Evolutionary conservation across 2,888 invertebrate genomes (phyloP).

Genomic region (Polia nebulosa): DNA sequence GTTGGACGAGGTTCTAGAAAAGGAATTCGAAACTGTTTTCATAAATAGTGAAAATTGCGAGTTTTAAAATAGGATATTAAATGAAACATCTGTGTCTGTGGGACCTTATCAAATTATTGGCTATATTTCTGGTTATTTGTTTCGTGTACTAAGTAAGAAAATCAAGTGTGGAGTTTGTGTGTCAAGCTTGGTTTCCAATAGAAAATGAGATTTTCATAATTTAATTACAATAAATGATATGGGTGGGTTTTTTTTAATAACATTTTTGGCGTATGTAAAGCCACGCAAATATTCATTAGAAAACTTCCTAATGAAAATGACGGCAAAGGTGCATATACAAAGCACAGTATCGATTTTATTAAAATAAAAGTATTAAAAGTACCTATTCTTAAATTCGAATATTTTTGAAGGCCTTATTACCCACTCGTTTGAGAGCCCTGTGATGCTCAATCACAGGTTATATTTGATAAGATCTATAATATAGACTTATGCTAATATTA

Average conservation of each 20-base stretch:
- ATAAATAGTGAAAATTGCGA: background rate
- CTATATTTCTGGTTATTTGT: conserved; percentile 8
- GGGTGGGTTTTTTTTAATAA: background rate
- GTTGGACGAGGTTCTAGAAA: too few relatives aligned
- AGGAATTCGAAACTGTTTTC: conserved; percentile 2
- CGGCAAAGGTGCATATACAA: background rate
- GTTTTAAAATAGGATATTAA: background rate
- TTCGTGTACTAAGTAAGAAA: background rate
- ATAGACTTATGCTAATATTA: conserved; percentile 1
- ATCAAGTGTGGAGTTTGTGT: conserved; percentile 8
- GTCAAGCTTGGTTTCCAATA: background rate
- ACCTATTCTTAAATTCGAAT: too few relatives aligned
- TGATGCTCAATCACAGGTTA: background rate
- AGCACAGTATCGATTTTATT: too few relatives aligned
- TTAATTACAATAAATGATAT: background rate
- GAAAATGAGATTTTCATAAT: background rate
- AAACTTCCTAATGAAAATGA: background rate
- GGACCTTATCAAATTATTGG: conserved; percentile 6
- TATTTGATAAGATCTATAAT: background rate
- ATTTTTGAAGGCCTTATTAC: too few relatives aligned
- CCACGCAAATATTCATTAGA: background rate
- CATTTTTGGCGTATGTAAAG: background rate
- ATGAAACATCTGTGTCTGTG: background rate
- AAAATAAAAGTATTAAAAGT: too few relatives aligned
- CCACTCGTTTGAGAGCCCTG: too few relatives aligned